Evolutionary conservation across 1,140 invertebrate species (phyloP), one percentile per base, ranked within the genome.

Genomic region (Polypedilum pembai): DNA sequence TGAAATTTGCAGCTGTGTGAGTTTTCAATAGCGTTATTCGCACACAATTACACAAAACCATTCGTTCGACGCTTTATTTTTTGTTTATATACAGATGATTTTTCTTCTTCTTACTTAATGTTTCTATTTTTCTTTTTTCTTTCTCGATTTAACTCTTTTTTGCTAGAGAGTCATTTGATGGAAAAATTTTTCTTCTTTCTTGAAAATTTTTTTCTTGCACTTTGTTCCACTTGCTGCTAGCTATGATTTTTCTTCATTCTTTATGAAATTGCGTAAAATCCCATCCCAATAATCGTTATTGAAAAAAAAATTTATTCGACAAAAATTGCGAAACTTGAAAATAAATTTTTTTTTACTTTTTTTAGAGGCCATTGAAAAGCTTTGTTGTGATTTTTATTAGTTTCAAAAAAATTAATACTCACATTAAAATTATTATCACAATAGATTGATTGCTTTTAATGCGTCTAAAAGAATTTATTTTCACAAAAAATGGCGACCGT

Each of bases 11-110:
- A n/a, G 12, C 8, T 69, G 65, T 69, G 5, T 56, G 45, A 56
- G 45, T 56, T 69, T 69, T 8, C 65, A 69, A 69, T 69, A 69
- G 65, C 65, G 65, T 69, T 8, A n/a, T 20, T 18, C 65, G 17
- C 65, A 21, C n/a, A 56, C 45, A 56, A n/a, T 56, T 1, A 56
- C 45, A 56, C 12, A 56, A 56, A 56, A 15, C n/a, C 45, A 69
- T 10, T 20, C 20, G 15, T 69, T 18, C 17, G 20, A 21, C 65
- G 65, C 17, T 69, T 69, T 69, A 69, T 20, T 20, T 69, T 69
- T 69, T 69, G 65, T 69, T 69, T 69, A 69, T 69, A 21, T 69
- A 69, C 65, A 69, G 65, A 69, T 69, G 65, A 69, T 69, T 69
- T 69, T 69, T 69, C 65, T 69, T 18, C 65, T 69, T 69, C 20